These are phyloP conservation scores for Hetaerina titia DNA, from an alignment of 2,888 invertebrate species.

Conservation along the genomic window DNA sequence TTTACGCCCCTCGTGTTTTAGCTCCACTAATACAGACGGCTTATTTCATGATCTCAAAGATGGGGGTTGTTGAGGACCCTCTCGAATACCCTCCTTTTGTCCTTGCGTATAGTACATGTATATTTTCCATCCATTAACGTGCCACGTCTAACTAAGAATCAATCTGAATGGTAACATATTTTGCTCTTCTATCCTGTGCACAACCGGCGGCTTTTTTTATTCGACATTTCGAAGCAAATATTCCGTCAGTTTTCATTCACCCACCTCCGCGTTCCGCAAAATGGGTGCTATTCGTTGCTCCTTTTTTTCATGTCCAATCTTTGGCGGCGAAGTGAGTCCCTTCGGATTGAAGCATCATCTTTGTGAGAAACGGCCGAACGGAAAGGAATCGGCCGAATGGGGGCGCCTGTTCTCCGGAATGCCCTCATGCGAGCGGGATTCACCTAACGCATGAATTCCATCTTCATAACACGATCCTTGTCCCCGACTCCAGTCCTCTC, in stretches of 20 bases:
- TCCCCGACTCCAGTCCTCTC: neutral
- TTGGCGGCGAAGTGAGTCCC: neutral
- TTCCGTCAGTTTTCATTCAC: neutral
- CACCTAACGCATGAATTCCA: constrained; percentile 28
- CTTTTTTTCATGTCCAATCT: neutral
- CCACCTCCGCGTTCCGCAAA: neutral
- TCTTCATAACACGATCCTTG: constrained; percentile 31
- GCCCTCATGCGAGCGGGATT: neutral
- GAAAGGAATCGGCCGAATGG: neutral
- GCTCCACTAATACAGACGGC: no score
- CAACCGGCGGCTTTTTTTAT: neutral
- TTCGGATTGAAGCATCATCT: constrained; percentile 7
- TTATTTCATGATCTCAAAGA: no score
- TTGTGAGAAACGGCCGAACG: constrained; percentile 21
- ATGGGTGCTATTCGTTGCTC: neutral
- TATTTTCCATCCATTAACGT: no score
- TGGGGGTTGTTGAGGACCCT: no score
- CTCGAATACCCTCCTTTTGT: no score
- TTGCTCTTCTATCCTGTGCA: neutral
- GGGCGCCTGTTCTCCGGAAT: neutral
- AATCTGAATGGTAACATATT: no score
- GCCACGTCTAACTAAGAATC: no score
- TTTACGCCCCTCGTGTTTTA: no score
- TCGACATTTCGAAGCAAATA: neutral
- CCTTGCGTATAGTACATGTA: no score